phyloP scores from a whole-genome alignment of 2,797 vertebrate genomes.

The Gymnothorax reevesii region DNA sequence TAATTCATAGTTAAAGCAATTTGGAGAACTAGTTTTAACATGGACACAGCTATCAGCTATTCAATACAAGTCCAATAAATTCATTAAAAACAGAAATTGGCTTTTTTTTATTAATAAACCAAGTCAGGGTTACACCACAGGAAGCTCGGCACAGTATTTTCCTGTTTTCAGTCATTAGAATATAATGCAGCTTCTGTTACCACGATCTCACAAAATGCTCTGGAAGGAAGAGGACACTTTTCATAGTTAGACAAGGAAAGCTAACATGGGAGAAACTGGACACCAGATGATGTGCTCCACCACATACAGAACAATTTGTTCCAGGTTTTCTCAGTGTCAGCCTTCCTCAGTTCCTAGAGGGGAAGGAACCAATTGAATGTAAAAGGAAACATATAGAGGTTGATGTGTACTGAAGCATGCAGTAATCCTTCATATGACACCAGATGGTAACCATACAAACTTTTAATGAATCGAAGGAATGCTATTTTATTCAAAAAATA shows the following conservation, averaged over 20 bases:
- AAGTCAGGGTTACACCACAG: neutral
- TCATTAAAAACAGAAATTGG: neutral
- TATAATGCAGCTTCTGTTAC: neutral
- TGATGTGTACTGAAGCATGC: neutral
- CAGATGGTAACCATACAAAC: neutral
- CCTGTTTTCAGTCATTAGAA: neutral
- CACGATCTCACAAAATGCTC: neutral
- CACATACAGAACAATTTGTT: neutral
- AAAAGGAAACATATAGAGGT: neutral
- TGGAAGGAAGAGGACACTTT: neutral
- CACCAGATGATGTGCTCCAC: neutral
- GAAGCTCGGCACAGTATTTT: neutral
- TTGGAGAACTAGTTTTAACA: neutral
- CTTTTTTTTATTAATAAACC: constrained; percentile 22
- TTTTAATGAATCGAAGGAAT: neutral
- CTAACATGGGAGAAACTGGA: neutral
- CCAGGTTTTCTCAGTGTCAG: neutral
- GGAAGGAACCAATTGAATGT: neutral
- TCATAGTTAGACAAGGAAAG: neutral
- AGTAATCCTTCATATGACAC: neutral
- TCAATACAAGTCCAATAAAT: neutral
- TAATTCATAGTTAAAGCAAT: neutral
- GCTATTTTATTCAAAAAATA: neutral
- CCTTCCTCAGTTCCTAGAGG: neutral
- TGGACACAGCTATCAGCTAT: neutral